Evolutionary conservation across 1,140 invertebrate species (phyloP), one percentile per base, ranked within the genome.

Genomic region (Cyclina sinensis): DNA sequence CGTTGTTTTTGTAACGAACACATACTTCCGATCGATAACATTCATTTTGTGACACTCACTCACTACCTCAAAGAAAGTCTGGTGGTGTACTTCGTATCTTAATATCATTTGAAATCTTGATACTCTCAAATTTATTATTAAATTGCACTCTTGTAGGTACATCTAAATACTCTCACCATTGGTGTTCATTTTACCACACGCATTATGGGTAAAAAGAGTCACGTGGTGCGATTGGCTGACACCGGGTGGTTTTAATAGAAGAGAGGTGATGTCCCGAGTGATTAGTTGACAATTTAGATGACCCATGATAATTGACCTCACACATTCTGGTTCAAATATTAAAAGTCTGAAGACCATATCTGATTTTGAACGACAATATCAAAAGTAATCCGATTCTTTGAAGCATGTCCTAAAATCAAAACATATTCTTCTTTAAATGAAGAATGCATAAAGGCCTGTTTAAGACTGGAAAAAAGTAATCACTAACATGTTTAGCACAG

Each of bases 241-340:
- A 78, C 48, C 70, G 70, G 74, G 24, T 78, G 74, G 74, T 78
- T 48, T 76, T 78, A 32, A 78, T 54, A 54, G 48, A 24, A 3
- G 14, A 7, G 30, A 78, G 43, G 74, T 48, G 74, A 78, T 51
- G 74, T 78, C 43, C 48, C 74, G 46, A 78, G 74, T 78, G 48
- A 78, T 78, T 51, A 48, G 43, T 78, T 78, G 74, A 78, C 74
- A 78, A 24, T 35, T 78, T 78, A 51, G 46, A 51, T 78, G 74
- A 78, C 74, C 74, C 74, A 5, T 78, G 21, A 54, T 78, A 78
- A 78, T 78, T 78, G 74, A 78, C 74, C 74, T 54, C 74, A 78
- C 74, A 78, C 74, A 78, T 78, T 35, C 74, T 51, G 11, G 18
- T 78, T 35, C 46, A 35, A 37, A 78, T 54, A 78, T 78, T 78